A percentile compares a stretch with the other conserved stretches of the same genome.
These are phyloP conservation scores for Tragelaphus strepsiceros DNA, from an alignment of 2,113 vertebrate species.

Conservation along the genomic window DNA sequence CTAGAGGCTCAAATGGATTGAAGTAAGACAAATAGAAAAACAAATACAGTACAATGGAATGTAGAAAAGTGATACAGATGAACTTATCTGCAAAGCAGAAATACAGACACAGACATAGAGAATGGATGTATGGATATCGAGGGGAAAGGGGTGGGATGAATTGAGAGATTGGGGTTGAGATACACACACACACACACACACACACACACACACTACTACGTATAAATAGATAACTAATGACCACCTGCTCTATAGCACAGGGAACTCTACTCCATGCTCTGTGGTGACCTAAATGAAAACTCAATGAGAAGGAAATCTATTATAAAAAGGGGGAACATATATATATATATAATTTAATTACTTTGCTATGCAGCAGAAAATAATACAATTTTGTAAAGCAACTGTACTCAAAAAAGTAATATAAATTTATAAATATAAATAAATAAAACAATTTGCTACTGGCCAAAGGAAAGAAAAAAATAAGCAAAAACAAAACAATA, in stretches of 20 bases:
- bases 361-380: not conserved
- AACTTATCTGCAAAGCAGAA: not conserved
- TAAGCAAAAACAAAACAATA: not conserved
- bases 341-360: not conserved
- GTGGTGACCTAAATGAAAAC: too few relatives aligned
- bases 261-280: too few relatives aligned
- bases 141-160: not conserved
- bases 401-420: not conserved
- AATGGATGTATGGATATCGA: not conserved
- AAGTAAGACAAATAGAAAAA: not conserved
- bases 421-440: not conserved
- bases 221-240: too few relatives aligned
- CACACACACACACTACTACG: not conserved
- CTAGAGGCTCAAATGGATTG: not conserved
- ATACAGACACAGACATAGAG: not conserved
- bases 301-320: not conserved
- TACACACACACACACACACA: not conserved
- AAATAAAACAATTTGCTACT: not conserved
- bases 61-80: not conserved
- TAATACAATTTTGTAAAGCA: not conserved
- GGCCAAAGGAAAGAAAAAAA: not conserved
- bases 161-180: not conserved
- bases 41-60: not conserved
- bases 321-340: not conserved
- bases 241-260: too few relatives aligned